These are phyloP conservation scores for Halictus ligatus DNA, from an alignment of 2,888 invertebrate genomes.

Conservation along the genomic window DNA sequence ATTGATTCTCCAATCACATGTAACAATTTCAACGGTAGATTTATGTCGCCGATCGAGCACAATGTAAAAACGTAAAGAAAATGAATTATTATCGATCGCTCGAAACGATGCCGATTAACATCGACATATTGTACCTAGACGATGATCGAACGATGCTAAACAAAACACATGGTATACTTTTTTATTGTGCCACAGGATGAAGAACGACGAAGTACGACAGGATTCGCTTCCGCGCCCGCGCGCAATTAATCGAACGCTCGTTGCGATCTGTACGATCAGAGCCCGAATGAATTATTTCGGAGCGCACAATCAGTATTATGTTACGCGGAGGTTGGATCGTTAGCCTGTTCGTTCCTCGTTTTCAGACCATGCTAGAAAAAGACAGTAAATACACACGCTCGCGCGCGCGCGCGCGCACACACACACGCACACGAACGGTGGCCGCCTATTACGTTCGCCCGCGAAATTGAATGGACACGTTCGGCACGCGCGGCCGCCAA, in stretches of 20 bases:
- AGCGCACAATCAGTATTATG: constrained; percentile 18
- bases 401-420: no score
- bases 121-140: no score
- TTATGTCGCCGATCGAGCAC: no score
- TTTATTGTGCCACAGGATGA: not conserved
- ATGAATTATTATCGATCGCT: no score
- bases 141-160: not conserved
- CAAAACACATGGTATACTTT: not conserved
- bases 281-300: constrained; percentile 31
- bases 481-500: constrained; percentile 42
- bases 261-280: constrained; percentile 6
- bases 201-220: not conserved
- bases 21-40: no score
- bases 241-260: not conserved
- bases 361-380: not conserved
- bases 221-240: not conserved
- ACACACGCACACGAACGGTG: not conserved
- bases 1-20: no score
- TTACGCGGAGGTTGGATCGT: not conserved
- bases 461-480: constrained; percentile 42
- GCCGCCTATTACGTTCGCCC: constrained; percentile 10
- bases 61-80: no score
- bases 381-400: not conserved
- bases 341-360: constrained; percentile 4
- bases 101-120: no score